Evolutionary conservation across 53 echinoderm and acorn worm species (phyloP).

Genomic region (Henricia sp.): DNA sequence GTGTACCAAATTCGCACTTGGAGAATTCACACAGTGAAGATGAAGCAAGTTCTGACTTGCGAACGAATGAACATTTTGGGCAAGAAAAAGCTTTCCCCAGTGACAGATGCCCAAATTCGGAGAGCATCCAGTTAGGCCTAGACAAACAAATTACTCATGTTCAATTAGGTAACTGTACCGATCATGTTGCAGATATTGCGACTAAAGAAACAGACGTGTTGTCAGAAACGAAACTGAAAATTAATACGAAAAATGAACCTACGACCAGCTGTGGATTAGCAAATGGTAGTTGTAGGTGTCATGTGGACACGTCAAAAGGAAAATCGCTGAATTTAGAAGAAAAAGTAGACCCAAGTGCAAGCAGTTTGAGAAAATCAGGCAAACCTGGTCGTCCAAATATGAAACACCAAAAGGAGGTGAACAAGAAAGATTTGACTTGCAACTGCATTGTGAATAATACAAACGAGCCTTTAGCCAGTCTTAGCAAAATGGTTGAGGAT

Average conservation of each 20-base stretch:
- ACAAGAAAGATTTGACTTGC: conserved; percentile 7
- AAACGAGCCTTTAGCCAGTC: conserved; percentile 63
- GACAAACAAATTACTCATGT: not conserved
- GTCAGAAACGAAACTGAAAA: not conserved
- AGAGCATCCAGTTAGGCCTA: too few species aligned
- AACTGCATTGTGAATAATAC: conserved; percentile 6
- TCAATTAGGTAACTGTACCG: not conserved
- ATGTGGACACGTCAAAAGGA: conserved; percentile 4
- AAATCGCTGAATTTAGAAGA: conserved; percentile 2
- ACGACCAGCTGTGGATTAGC: not conserved
- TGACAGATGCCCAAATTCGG: not conserved
- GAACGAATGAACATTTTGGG: not conserved
- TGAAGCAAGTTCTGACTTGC: not conserved
- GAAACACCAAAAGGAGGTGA: not conserved
- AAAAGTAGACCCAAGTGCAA: not conserved
- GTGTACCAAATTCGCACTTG: too few species aligned
- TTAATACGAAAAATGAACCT: conserved; percentile 7
- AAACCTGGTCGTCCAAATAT: not conserved
- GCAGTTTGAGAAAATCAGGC: not conserved
- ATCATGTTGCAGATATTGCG: not conserved
- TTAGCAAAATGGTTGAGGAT: conserved; percentile 70
- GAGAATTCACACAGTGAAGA: too few species aligned
- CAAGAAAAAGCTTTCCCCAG: not conserved
- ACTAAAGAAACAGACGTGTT: not conserved
- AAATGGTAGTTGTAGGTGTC: conserved; percentile 40